Base-by-base conservation (phyloP, 2,888 invertebrate species). In the Eulithis prunata region DNA sequence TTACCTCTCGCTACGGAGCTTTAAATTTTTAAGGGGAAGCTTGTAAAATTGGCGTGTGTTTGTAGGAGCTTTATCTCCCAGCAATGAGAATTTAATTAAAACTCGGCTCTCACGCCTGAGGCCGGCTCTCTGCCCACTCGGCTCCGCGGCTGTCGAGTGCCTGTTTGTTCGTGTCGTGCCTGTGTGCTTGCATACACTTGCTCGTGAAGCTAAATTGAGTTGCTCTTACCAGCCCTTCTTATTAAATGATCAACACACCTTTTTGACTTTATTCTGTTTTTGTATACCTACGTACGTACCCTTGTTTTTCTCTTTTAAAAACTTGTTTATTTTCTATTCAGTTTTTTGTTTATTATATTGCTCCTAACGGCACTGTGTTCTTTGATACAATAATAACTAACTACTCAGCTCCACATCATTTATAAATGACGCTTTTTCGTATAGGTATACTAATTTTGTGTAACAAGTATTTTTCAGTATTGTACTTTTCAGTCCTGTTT, bases 51-150 rank as follows among this genome's bases (percentile, higher is more conserved):
- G 46, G 62, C 12, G 55, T 57, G 21, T 60, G 57, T 61, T 49
- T 32, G 52, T 55, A 45, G 41, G 59, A 62, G 62, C 12, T 59
- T 62, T 62, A 79, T 82, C 66, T 58, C 62, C 46, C 45, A 21
- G 38, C 80, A 76, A 82, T 79, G 80, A 82, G 84, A 77, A 85
- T 87, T 88, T 88, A 86, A 88, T 89, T 88, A 87, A 89, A 89
- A 83, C 76, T 78, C 80, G 80, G 78, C 78, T 77, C 79, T 84
- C 76, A 79, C 78, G 78, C 55, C 75, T 58, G 28, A 41, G 56
- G 52, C 51, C 76, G 75, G 80, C 77, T 70, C 63, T 70, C 69
- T 69, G 68, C 53, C 69, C 70, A 59, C 74, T 72, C 46, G 11
- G 10, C 57, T 14, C 49, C 14, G 49, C 49, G 21, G 36, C 55